phyloP scores from a whole-genome alignment of 2,888 invertebrate genomes.

The Kryphioiulus occultus region DNA sequence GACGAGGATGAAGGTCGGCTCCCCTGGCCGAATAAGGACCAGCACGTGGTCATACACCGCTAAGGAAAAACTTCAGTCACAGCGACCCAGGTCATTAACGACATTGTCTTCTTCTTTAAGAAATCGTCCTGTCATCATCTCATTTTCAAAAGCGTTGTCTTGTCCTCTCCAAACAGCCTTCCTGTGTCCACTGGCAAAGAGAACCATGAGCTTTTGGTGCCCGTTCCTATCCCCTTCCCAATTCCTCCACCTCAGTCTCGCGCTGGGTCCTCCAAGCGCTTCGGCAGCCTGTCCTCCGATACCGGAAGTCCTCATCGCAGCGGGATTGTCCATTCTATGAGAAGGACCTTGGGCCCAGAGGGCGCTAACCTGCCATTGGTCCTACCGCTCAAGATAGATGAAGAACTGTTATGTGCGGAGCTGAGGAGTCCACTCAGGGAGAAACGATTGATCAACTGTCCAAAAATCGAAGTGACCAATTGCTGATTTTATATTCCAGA shows the following conservation, averaged over 20 bases:
- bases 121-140: background rate
- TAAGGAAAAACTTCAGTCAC: constrained; percentile 54
- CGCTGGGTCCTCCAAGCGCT: background rate
- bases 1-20: constrained; percentile 56
- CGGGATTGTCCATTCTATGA: constrained; percentile 52
- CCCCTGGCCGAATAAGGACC: constrained; percentile 54
- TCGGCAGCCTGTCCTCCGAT: constrained; percentile 24
- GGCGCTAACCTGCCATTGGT: constrained; percentile 51
- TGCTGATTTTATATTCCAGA: constrained; percentile 43
- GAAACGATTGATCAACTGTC: constrained; percentile 25
- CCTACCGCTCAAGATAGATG: constrained; percentile 51
- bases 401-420: constrained; percentile 44
- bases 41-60: constrained; percentile 54
- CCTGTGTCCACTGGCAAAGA: constrained; percentile 51
- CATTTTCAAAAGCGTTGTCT: background rate
- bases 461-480: constrained; percentile 52
- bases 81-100: constrained; percentile 52
- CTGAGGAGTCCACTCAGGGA: constrained; percentile 40
- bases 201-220: constrained; percentile 49
- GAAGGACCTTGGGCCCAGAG: constrained; percentile 51
- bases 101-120: background rate
- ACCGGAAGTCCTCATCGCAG: constrained; percentile 46
- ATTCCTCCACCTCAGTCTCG: constrained; percentile 41
- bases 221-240: constrained; percentile 48
- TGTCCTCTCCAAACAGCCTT: constrained; percentile 27